Conservation (phyloP, 2,888 invertebrate species). For the Ethmia dodecea region DNA sequence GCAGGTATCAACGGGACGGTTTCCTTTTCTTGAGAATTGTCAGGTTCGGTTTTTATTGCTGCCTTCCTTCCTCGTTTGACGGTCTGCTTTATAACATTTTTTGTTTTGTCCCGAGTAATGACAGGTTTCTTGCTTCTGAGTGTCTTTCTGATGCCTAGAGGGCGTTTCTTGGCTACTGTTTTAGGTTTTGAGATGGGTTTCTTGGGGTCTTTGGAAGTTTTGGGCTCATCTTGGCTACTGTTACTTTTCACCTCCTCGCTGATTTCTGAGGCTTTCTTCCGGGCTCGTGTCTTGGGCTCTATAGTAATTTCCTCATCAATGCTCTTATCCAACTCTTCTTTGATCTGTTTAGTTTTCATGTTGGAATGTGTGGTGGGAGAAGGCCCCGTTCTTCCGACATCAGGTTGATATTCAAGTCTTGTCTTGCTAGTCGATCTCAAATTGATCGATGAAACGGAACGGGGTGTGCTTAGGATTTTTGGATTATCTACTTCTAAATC, state of each 20-base stretch:
- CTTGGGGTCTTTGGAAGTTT: slow-evolving; percentile 62
- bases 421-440: slow-evolving; percentile 33
- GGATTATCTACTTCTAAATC: slow-evolving; percentile 15
- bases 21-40: slow-evolving; percentile 55
- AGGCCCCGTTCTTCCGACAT: slow-evolving; percentile 68
- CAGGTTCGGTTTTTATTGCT: slow-evolving; percentile 45
- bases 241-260: slow-evolving; percentile 58
- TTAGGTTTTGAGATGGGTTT: slow-evolving; percentile 56
- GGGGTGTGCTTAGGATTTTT: slow-evolving; percentile 16
- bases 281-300: slow-evolving; percentile 69
- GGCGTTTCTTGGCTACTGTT: slow-evolving; percentile 60
- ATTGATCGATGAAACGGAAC: slow-evolving; percentile 29
- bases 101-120: slow-evolving; percentile 50
- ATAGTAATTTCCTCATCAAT: slow-evolving; percentile 59
- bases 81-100: slow-evolving; percentile 51
- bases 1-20: slow-evolving; percentile 55
- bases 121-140: slow-evolving; percentile 61
- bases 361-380: slow-evolving; percentile 70
- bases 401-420: slow-evolving; percentile 49
- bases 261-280: slow-evolving; percentile 64
- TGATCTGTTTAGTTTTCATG: slow-evolving; percentile 73
- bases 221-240: slow-evolving; percentile 58
- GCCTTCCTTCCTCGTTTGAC: slow-evolving; percentile 55
- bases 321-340: slow-evolving; percentile 65
- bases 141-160: slow-evolving; percentile 65